Percentiles rank a stretch among this genome's conserved stretches.
These are phyloP conservation scores for Podabrus alpinus DNA, from an alignment of 2,888 invertebrate species.

Conservation along the genomic window DNA sequence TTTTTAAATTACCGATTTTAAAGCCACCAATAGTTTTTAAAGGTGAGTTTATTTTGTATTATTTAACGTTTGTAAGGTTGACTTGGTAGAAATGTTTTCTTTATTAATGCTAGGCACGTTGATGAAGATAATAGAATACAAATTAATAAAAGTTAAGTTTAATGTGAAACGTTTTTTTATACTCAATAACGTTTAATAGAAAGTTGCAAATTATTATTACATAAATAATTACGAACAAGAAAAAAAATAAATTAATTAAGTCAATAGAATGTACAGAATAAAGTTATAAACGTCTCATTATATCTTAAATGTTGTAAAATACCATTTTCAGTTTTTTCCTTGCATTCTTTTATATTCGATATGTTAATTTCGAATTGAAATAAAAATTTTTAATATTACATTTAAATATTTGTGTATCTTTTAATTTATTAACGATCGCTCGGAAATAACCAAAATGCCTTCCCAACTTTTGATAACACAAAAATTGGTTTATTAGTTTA, in stretches of 20 bases:
- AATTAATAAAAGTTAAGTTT: not conserved
- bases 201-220: not conserved
- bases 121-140: not conserved
- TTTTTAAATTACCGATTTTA: not conserved
- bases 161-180: not conserved
- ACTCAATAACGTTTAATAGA: not conserved
- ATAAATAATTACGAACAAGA: not conserved
- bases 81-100: not conserved
- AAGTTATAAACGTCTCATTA: not conserved
- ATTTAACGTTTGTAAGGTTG: not conserved
- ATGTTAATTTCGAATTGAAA: not conserved
- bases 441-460: not conserved
- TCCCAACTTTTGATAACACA: not conserved
- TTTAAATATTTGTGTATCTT: not conserved
- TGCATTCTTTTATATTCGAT: not conserved
- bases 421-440: not conserved
- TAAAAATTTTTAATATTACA: not conserved
- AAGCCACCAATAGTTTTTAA: not conserved
- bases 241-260: not conserved
- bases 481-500: constrained; percentile 18
- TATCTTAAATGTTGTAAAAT: not conserved
- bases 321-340: not conserved
- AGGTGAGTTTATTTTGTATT: not conserved
- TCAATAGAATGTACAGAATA: not conserved
- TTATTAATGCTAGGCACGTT: not conserved